Percentiles rank a stretch among this genome's conserved stretches.
Conservation (phyloP, 2,888 invertebrate species). For the Tuberolachnus salignus region DNA sequence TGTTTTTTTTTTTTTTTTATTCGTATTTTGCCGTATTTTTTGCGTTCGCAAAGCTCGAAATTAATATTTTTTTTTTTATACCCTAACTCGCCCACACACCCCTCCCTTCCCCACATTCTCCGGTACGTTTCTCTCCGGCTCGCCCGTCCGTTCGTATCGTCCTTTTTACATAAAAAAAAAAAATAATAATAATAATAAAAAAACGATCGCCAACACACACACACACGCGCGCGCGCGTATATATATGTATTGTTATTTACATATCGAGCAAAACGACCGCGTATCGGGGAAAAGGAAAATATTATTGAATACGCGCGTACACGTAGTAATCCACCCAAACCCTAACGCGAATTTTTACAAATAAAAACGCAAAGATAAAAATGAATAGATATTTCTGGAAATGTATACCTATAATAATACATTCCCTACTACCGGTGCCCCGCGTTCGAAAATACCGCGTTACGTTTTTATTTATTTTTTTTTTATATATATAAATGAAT, state of each 20-base stretch:
- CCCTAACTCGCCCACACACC: constrained; percentile 18
- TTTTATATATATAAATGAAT: no score
- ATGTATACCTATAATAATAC: not conserved
- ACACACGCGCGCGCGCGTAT: not conserved
- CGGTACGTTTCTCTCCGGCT: not conserved
- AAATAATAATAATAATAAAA: not conserved
- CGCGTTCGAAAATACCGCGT: constrained; percentile 22
- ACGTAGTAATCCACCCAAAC: constrained; percentile 42
- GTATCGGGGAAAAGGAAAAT: constrained; percentile 3
- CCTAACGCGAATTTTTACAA: constrained; percentile 41
- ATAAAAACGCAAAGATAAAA: constrained; percentile 50
- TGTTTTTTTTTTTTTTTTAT: not conserved
- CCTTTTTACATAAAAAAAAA: constrained; percentile 12
- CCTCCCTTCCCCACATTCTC: not conserved
- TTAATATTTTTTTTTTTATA: constrained; percentile 49
- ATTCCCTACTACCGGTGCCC: constrained; percentile 2
- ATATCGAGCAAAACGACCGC: constrained; percentile 39
- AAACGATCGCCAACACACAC: not conserved
- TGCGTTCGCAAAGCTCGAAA: constrained; percentile 48
- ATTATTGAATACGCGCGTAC: constrained; percentile 45
- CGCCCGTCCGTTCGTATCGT: not conserved
- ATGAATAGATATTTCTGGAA: constrained; percentile 48
- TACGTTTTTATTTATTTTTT: constrained; percentile 3
- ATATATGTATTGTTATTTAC: constrained; percentile 26
- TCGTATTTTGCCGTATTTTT: constrained; percentile 15